These are phyloP conservation scores for Zaprionus davidi DNA, from an alignment of 1,140 invertebrate species.

Conservation along the genomic window DNA sequence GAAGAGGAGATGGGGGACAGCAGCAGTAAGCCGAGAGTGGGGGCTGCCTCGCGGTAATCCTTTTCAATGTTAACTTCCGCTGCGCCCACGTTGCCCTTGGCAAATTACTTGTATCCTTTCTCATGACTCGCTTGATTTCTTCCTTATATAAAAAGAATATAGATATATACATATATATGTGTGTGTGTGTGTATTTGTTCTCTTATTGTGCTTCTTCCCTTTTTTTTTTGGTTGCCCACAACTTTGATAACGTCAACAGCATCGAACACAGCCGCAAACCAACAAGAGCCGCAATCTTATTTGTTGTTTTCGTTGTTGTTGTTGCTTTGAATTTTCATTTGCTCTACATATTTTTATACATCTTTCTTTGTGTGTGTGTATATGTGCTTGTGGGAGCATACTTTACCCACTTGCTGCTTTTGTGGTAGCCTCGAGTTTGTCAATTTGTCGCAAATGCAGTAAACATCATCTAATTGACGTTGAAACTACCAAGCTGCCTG, in stretches of 20 bases:
- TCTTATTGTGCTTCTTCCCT: conserved; percentile 33
- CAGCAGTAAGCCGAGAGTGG: neutral
- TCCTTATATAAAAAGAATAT: conserved; percentile 33
- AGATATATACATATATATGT: conserved; percentile 6
- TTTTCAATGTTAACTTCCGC: conserved; percentile 80
- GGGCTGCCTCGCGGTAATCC: conserved; percentile 71
- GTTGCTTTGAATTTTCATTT: conserved; percentile 71
- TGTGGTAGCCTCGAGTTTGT: conserved; percentile 67
- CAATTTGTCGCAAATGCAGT: conserved; percentile 78
- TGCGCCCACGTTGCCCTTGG: conserved; percentile 66
- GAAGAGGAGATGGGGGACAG: neutral
- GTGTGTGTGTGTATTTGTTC: conserved; percentile 3
- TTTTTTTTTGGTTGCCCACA: conserved; percentile 43
- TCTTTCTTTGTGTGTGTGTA: conserved; percentile 21
- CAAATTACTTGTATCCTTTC: conserved; percentile 79
- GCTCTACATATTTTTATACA: conserved; percentile 54
- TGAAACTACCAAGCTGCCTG: conserved; percentile 60
- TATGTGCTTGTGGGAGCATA: conserved; percentile 7
- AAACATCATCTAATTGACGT: conserved; percentile 80
- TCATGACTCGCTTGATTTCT: conserved; percentile 61
- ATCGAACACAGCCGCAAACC: conserved; percentile 75
- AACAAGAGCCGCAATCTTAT: conserved; percentile 36
- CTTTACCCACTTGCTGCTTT: conserved; percentile 11
- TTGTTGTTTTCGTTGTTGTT: conserved; percentile 5
- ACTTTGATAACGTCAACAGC: conserved; percentile 80